Conservation (phyloP, 92 coral and sea anemone genomes). For the Porites divaricata region DNA sequence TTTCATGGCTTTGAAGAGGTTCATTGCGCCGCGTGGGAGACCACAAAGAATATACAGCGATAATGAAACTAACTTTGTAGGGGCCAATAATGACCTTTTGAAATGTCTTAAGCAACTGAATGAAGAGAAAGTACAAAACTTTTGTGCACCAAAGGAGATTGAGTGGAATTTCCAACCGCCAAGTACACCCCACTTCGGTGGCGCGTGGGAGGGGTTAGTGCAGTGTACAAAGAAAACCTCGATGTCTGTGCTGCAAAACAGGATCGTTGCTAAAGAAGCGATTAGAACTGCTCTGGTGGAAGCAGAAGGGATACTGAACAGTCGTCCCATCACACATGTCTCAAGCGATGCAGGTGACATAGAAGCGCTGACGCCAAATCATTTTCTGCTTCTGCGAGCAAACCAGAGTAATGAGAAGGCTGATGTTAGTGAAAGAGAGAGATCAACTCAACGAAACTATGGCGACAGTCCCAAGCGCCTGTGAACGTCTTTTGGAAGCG, state of each 20-base stretch:
- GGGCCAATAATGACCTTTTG: background rate
- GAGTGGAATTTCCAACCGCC: slow-evolving; percentile 11
- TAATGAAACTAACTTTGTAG: background rate
- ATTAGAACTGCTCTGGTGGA: slow-evolving; percentile 20
- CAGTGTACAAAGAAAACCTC: too few relatives aligned
- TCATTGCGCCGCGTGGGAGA: slow-evolving; percentile 10
- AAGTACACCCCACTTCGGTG: slow-evolving; percentile 6
- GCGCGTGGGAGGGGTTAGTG: too few relatives aligned
- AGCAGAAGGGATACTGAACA: slow-evolving; percentile 36
- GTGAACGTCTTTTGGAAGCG: slow-evolving; percentile 6
- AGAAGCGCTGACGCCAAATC: slow-evolving; percentile 33
- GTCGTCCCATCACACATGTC: slow-evolving; percentile 29
- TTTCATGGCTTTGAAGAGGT: slow-evolving; percentile 24
- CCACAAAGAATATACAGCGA: background rate
- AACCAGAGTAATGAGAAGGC: slow-evolving; percentile 7
- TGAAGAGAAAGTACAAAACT: background rate
- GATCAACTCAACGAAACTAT: slow-evolving; percentile 34
- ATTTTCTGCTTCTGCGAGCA: slow-evolving; percentile 9
- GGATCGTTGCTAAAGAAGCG: background rate
- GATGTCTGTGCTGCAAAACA: slow-evolving; percentile 7
- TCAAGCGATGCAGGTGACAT: slow-evolving; percentile 27
- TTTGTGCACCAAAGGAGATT: slow-evolving; percentile 4
- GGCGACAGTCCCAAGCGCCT: slow-evolving; percentile 35
- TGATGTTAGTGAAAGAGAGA: slow-evolving; percentile 24
- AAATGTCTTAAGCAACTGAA: background rate